These are phyloP conservation scores for Pelobates cultripes DNA, from an alignment of 2,797 vertebrate species.

Conservation along the genomic window DNA sequence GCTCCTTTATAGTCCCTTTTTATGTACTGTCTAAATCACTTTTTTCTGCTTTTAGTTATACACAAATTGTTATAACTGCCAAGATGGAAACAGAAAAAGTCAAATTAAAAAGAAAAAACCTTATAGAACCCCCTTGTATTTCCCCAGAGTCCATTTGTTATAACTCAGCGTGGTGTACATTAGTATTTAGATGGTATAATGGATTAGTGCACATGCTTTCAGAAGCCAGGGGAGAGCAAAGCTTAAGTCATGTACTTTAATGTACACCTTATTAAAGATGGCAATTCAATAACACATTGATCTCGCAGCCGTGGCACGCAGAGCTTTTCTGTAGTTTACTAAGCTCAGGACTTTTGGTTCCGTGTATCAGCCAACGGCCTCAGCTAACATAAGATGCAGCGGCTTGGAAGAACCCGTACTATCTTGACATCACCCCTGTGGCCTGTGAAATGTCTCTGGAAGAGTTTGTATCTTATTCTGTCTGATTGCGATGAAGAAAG, in stretches of 20 bases:
- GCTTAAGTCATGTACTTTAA: slow-evolving; percentile 50
- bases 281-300: slow-evolving; percentile 52
- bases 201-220: slow-evolving; percentile 43
- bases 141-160: slow-evolving; percentile 27
- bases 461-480: too few species aligned
- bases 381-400: neutral
- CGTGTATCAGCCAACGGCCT: neutral
- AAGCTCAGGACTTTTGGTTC: slow-evolving; percentile 1
- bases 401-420: neutral
- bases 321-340: slow-evolving; percentile 1
- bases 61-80: too few species aligned
- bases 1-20: too few species aligned
- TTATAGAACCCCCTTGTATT: neutral
- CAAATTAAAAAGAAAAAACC: too few species aligned
- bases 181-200: slow-evolving; percentile 45
- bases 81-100: too few species aligned
- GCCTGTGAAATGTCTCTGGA: neutral
- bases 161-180: slow-evolving; percentile 23
- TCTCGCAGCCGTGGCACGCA: slow-evolving; percentile 13
- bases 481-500: too few species aligned
- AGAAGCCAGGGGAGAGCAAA: slow-evolving; percentile 42
- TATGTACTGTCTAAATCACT: too few species aligned
- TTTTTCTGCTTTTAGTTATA: too few species aligned
- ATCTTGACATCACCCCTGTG: neutral
- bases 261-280: slow-evolving; percentile 52